Conservation (phyloP, 2,888 invertebrate genomes). For the Mesorhabditis belari region DNA sequence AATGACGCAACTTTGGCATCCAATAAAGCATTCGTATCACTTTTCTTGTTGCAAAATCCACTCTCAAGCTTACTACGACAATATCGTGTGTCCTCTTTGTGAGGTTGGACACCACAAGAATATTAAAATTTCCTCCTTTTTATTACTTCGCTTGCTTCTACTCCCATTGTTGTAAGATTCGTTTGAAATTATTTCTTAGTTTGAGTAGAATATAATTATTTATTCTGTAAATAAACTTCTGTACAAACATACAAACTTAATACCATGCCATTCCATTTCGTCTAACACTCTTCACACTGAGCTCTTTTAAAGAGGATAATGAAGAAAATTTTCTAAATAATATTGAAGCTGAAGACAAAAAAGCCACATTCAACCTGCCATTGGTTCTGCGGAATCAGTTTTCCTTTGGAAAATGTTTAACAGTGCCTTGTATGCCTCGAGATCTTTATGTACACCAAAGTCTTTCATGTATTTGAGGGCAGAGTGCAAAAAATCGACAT, state of each 20-base stretch:
- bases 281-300: slow-evolving; percentile 81
- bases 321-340: slow-evolving; percentile 81
- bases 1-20: slow-evolving; percentile 81
- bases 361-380: slow-evolving; percentile 37
- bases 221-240: too few relatives aligned
- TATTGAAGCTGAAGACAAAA: background rate
- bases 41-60: slow-evolving; percentile 61
- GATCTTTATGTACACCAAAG: slow-evolving; percentile 75
- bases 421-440: slow-evolving; percentile 55
- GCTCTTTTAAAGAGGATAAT: slow-evolving; percentile 91
- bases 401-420: slow-evolving; percentile 65
- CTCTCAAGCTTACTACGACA: slow-evolving; percentile 77
- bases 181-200: too few relatives aligned
- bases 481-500: slow-evolving; percentile 87
- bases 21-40: slow-evolving; percentile 62
- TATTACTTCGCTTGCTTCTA: too few relatives aligned
- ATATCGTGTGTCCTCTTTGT: slow-evolving; percentile 77
- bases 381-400: slow-evolving; percentile 71
- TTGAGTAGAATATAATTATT: too few relatives aligned
- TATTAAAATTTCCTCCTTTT: too few relatives aligned
- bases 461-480: slow-evolving; percentile 80
- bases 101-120: slow-evolving; percentile 74
- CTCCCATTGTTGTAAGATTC: too few relatives aligned
- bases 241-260: slow-evolving; percentile 15
- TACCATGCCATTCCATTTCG: slow-evolving; percentile 88